These are phyloP conservation scores for Trichechus manatus DNA, from an alignment of 2,113 vertebrate species.

Conservation along the genomic window DNA sequence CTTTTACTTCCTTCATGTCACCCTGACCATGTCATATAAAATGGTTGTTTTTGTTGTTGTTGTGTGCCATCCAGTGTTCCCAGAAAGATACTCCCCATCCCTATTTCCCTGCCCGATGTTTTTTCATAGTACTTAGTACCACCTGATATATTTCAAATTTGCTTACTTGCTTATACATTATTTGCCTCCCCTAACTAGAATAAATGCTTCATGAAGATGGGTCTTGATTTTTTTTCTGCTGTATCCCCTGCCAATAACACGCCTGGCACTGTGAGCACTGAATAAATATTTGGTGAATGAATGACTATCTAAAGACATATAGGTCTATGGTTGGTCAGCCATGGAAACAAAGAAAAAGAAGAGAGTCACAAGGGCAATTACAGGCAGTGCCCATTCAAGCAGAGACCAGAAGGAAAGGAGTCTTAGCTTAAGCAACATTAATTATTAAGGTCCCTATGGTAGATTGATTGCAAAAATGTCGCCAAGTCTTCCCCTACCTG, in stretches of 20 bases:
- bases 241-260: not conserved
- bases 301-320: not conserved
- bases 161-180: not conserved
- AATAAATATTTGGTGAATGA: not conserved
- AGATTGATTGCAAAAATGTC: not conserved
- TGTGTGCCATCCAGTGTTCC: not conserved
- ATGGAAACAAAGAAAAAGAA: not conserved
- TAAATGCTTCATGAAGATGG: not conserved
- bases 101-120: not conserved
- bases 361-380: not conserved
- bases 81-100: not conserved
- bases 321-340: not conserved
- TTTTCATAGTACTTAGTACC: not conserved
- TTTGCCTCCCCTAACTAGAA: constrained; percentile 2
- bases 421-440: not conserved
- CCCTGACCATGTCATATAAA: not conserved
- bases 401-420: not conserved
- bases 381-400: not conserved
- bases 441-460: not conserved
- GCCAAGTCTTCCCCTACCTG: not conserved
- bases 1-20: not conserved
- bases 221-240: not conserved
- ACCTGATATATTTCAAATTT: not conserved
- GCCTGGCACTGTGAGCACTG: not conserved
- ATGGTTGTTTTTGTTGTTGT: not conserved